Evolutionary conservation across 2,888 invertebrate species (phyloP), one percentile per base, ranked within the genome.

Genomic region (Tetranychus truncatus): DNA sequence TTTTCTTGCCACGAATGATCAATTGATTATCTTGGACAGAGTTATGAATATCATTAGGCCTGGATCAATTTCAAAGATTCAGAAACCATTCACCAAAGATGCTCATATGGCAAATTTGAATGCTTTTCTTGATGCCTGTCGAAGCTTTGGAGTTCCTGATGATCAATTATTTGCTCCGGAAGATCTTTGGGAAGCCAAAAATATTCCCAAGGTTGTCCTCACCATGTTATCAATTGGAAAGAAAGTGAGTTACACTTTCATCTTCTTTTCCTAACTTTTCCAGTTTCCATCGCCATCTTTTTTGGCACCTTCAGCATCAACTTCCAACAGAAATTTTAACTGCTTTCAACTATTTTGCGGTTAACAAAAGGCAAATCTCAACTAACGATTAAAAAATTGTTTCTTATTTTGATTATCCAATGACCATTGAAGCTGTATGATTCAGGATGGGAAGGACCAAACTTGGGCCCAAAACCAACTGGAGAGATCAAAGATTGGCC

Each of bases 1-100:
- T 34, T 24, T 24, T 34, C 34, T 6, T 71, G 71, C 24, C 4
- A 71, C 18, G 4, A 21, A 21, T n/a, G 66, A 66, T 66, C 20
- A 20, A 20, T 20, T 66, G 5, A 20, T n/a, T 66, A 66, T 18
- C 66, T 66, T n/a, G 18, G 5, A n/a, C 74, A 75, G 75, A 66
- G 75, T 65, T 8, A 75, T 75, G 65, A 75, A 75, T 66, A 44
- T 45, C 6, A 15, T 75, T 8, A 72, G 74, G 45, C 66, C 72
- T 45, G 73, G 73, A 20, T 73, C 73, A 24, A 73, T 75, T 8
- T 24, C 65, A 11, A 75, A 75, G 55, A 75, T 75, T n/a, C 73
- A 73, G 45, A 75, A 73, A 44, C 75, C 75, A 74, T 75, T 71
- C n/a, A 75, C 75, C 21, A 75, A 75, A 44, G 75, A 75, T 15